A percentile compares a stretch with the other conserved stretches of the same genome.
Conservation (phyloP, 2,113 vertebrate genomes). For the Paraplagusia blochii region DNA sequence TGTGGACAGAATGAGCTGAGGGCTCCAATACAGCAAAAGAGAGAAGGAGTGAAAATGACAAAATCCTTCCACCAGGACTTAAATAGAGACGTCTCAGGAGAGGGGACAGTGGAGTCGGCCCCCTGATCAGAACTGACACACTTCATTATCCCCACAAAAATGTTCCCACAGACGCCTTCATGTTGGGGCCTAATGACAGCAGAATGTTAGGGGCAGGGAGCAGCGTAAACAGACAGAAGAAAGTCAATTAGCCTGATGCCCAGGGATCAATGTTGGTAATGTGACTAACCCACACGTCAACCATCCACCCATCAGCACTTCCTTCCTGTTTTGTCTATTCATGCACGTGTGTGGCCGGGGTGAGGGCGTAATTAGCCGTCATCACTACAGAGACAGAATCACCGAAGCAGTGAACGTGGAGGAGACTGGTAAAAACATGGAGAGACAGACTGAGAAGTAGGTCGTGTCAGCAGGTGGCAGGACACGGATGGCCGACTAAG, state of each 20-base stretch:
- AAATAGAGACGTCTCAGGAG: conserved; percentile 70
- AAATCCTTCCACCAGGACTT: conserved; percentile 24
- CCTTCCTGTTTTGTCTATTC: conserved; percentile 41
- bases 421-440: conserved; percentile 9
- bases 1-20: conserved; percentile 12
- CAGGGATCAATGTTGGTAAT: conserved; percentile 76
- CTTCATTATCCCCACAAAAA: conserved; percentile 63
- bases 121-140: conserved; percentile 69
- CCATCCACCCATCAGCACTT: not conserved
- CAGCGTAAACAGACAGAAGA: conserved; percentile 68
- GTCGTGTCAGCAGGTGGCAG: conserved; percentile 16
- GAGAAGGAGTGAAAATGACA: not conserved
- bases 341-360: conserved; percentile 22
- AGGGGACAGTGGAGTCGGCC: conserved; percentile 27
- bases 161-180: conserved; percentile 23
- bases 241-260: conserved; percentile 74
- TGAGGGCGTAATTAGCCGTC: conserved; percentile 63
- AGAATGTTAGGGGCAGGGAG: conserved; percentile 40
- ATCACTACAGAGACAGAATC: conserved; percentile 43
- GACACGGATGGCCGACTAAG: not conserved
- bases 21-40: not conserved
- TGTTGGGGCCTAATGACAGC: conserved; percentile 34
- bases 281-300: conserved; percentile 61
- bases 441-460: conserved; percentile 2
- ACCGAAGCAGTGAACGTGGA: conserved; percentile 27